Evolutionary conservation across 2,797 vertebrate genomes (phyloP), one percentile per base, ranked within the genome.

Genomic region (Cirrhinus molitorella): DNA sequence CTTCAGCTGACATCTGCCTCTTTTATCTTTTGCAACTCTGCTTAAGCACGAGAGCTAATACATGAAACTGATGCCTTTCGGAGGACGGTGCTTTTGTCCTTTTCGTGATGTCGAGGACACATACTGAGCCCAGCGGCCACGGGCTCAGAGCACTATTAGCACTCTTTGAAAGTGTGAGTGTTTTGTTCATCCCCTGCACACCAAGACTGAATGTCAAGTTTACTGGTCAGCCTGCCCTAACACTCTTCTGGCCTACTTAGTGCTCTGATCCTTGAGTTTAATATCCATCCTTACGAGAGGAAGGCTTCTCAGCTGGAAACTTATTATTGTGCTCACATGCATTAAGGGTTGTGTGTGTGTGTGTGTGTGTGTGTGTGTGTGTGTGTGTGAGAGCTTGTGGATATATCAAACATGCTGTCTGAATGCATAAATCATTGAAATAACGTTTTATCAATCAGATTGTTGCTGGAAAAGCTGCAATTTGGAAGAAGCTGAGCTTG

Each of bases 1-100:
- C 43, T 77, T 80, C 72, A 79, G 88, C 90, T 90, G 92, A 90
- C 92, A 92, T 94, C 91, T 93, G 92, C 80, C 92, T 90, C 84
- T 88, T 90, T 87, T 91, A 83, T 90, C 89, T 89, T 72, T 89
- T 84, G 89, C 88, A 45, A n/a, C 40, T 72, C 71, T 49, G 78
- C 53, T 10, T 65, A 57, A 43, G 21, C 47, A 57, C 23, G 34
- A 59, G 2, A n/a, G 51, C 55, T 14, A 71, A 43, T 83, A 10
- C 65, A 55, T 47, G 63, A 23, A 59, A 21, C 28, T 75, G 47
- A n/a, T 55, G 45, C 45, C 45, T 40, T 37, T 53, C 19, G 19
- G 21, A 49, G 40, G 51, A 34, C 2, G 7, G 49, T 8, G 14
- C 61, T 19, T 73, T 66, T 73, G 59, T 81, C 45, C 57, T 83